Percentiles rank a stretch among this genome's conserved stretches.
Evolutionary conservation across 1,140 invertebrate genomes (phyloP).

Genomic region (Diorhabda sublineata): DNA sequence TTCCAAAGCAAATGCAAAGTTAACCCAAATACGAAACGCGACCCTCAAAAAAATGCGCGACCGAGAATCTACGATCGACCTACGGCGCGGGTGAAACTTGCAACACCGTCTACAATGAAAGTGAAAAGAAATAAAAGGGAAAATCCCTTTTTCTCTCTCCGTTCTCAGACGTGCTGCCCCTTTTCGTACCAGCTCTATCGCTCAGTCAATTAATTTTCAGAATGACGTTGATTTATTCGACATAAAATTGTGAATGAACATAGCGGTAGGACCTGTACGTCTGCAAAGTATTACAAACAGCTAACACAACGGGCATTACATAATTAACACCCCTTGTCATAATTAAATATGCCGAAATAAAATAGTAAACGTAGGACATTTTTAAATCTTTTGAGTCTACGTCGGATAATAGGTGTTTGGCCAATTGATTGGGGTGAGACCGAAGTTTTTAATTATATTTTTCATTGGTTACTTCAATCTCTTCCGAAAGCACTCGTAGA

Average conservation of each 20-base stretch:
- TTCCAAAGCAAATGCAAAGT: slow-evolving; percentile 7
- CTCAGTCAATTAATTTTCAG: neutral
- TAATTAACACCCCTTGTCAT: too few relatives aligned
- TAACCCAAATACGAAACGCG: slow-evolving; percentile 14
- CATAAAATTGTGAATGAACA: neutral
- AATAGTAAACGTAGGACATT: too few relatives aligned
- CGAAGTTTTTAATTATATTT: too few relatives aligned
- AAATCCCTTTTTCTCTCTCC: neutral
- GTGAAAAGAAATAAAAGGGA: slow-evolving; percentile 2
- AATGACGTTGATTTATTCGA: neutral
- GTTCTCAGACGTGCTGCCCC: neutral
- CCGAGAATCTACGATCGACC: neutral
- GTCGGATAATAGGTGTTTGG: too few relatives aligned
- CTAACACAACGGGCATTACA: too few relatives aligned
- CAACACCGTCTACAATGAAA: slow-evolving; percentile 1
- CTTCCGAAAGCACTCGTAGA: too few relatives aligned
- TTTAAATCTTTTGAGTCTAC: too few relatives aligned
- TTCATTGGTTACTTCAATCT: too few relatives aligned
- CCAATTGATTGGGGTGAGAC: too few relatives aligned
- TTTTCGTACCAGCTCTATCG: neutral
- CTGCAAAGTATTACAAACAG: too few relatives aligned
- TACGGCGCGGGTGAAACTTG: neutral
- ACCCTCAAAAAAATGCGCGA: slow-evolving; percentile 6
- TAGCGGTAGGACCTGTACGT: neutral
- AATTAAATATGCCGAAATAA: too few relatives aligned